Conservation (phyloP, 2,113 vertebrate genomes). For the Excalfactoria chinensis region DNA sequence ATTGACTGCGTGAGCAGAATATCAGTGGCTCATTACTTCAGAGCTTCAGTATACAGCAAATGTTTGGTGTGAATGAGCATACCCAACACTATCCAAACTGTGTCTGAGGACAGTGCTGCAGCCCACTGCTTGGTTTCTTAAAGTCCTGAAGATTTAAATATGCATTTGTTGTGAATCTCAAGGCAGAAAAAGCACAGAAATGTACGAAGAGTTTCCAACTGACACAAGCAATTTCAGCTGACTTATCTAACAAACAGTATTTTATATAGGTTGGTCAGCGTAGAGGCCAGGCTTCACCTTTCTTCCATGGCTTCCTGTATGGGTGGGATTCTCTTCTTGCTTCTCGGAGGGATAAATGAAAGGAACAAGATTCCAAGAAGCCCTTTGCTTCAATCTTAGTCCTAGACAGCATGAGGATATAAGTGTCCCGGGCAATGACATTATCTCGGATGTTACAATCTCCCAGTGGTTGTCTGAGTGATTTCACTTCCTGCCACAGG, state of each 20-base stretch:
- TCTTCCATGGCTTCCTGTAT: fast-evolving
- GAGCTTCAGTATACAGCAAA: fast-evolving
- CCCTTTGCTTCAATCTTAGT: not conserved
- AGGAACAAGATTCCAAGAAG: not conserved
- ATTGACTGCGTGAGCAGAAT: fast-evolving
- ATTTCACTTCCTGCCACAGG: not conserved
- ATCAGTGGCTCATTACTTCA: not conserved
- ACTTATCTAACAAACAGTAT: not conserved
- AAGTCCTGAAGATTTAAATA: not conserved
- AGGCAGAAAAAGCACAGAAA: not conserved
- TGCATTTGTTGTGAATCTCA: not conserved
- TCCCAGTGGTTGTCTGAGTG: not conserved
- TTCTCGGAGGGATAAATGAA: not conserved
- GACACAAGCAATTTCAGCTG: not conserved
- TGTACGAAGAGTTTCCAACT: not conserved
- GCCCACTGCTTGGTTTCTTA: not conserved
- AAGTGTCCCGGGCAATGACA: not conserved
- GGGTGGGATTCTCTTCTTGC: not conserved
- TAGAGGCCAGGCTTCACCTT: not conserved
- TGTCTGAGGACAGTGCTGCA: not conserved
- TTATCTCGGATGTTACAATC: fast-evolving
- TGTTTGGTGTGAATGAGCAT: not conserved
- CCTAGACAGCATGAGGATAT: not conserved
- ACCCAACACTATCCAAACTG: not conserved
- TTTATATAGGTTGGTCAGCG: not conserved